Evolutionary conservation across 2,888 invertebrate genomes (phyloP).

Genomic region (Saturnia japonica): DNA sequence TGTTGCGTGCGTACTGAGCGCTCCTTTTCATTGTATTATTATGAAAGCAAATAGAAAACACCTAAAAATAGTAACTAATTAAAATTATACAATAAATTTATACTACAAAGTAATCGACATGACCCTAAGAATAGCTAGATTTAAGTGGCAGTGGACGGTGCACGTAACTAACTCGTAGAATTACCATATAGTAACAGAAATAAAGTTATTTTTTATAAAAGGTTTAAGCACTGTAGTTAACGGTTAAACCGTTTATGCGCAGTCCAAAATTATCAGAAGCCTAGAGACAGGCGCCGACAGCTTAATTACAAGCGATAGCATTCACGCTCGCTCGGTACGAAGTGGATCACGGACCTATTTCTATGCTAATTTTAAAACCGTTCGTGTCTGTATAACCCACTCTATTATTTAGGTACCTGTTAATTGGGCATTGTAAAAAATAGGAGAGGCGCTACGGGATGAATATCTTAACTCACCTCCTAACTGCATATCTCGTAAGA

Average conservation of each 20-base stretch:
- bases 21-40: too few species aligned
- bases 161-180: background rate
- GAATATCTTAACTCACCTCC: background rate
- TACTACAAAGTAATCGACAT: too few species aligned
- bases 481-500: background rate
- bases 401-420: conserved; percentile 18
- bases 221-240: background rate
- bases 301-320: conserved; percentile 48
- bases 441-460: background rate
- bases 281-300: conserved; percentile 34
- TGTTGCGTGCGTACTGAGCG: too few species aligned
- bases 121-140: too few species aligned
- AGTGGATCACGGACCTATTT: conserved; percentile 33
- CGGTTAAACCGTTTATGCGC: conserved; percentile 26
- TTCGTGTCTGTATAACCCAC: conserved; percentile 16
- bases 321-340: conserved; percentile 28
- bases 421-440: conserved; percentile 15
- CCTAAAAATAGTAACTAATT: too few species aligned
- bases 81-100: too few species aligned
- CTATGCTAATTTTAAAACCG: conserved; percentile 32
- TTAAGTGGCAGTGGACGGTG: too few species aligned
- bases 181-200: background rate
- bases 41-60: too few species aligned
- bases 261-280: conserved; percentile 27
- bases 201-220: background rate